Percentiles rank a stretch among this genome's conserved stretches.
Evolutionary conservation across 2,113 vertebrate species (phyloP).

Genomic region (Anarhynchus alexandrinus): DNA sequence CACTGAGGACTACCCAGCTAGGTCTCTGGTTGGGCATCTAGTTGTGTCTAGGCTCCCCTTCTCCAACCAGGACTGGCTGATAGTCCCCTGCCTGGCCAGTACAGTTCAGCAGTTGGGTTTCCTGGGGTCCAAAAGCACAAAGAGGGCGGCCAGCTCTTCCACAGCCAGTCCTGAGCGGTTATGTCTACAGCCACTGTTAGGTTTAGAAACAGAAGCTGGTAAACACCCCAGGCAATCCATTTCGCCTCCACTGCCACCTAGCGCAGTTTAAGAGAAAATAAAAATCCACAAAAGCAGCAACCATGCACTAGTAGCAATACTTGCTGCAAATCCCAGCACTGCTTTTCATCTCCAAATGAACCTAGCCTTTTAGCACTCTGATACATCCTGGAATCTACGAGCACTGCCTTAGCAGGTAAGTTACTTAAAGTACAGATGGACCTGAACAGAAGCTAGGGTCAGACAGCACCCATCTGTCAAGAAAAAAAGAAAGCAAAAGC

Average conservation of each 20-base stretch:
- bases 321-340: not conserved
- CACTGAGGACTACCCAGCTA: not conserved
- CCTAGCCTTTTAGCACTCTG: not conserved
- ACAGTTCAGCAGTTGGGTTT: not conserved
- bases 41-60: not conserved
- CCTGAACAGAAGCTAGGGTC: not conserved
- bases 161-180: not conserved
- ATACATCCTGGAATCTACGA: rapidly evolving
- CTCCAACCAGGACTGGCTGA: not conserved
- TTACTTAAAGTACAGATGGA: not conserved
- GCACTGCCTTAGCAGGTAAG: not conserved
- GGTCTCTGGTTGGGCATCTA: not conserved
- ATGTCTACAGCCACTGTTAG: not conserved
- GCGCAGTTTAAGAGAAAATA: not conserved
- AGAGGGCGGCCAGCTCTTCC: not conserved
- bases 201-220: not conserved
- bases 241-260: not conserved
- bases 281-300: not conserved
- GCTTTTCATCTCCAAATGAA: not conserved
- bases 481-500: not conserved
- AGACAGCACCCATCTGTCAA: not conserved
- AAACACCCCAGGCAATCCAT: not conserved
- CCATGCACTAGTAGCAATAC: no score
- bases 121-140: not conserved
- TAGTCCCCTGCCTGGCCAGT: not conserved